Percentiles rank a stretch among this genome's conserved stretches.
These are phyloP conservation scores for Dryobota labecula DNA, from an alignment of 2,888 invertebrate species.

Conservation along the genomic window DNA sequence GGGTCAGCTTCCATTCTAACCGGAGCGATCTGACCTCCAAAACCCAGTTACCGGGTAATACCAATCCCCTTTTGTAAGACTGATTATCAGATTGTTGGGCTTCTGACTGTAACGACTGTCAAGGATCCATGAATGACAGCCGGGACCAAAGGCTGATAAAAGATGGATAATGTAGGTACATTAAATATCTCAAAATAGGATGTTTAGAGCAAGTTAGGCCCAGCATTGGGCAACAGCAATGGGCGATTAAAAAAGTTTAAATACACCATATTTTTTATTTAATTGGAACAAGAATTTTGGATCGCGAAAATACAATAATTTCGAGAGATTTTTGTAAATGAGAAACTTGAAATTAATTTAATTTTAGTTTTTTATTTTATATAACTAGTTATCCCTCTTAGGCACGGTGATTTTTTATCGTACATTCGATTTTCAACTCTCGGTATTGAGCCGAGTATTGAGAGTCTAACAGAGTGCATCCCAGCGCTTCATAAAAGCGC, in stretches of 20 bases:
- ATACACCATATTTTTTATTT: not conserved
- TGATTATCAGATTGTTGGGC: not conserved
- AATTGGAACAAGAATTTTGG: not conserved
- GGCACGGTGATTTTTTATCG: too few relatives aligned
- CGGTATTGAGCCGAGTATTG: too few relatives aligned
- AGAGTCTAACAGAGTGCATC: too few relatives aligned
- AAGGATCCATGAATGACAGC: not conserved
- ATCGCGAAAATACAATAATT: not conserved
- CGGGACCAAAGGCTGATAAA: too few relatives aligned
- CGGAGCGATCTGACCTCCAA: not conserved
- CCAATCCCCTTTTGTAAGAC: not conserved
- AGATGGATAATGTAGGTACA: too few relatives aligned
- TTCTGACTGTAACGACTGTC: too few relatives aligned
- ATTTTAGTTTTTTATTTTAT: not conserved
- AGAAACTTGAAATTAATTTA: slow-evolving; percentile 7
- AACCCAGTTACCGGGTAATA: not conserved
- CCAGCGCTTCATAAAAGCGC: too few relatives aligned
- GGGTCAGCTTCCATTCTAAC: not conserved
- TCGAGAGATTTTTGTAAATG: not conserved
- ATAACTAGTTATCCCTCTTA: too few relatives aligned
- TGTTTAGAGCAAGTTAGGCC: not conserved
- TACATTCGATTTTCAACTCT: too few relatives aligned
- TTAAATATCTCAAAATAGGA: not conserved
- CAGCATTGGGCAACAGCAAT: not conserved
- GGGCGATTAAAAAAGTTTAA: not conserved